Base-by-base conservation (phyloP, 2,888 invertebrate species). In the Zootermopsis nevadensis region DNA sequence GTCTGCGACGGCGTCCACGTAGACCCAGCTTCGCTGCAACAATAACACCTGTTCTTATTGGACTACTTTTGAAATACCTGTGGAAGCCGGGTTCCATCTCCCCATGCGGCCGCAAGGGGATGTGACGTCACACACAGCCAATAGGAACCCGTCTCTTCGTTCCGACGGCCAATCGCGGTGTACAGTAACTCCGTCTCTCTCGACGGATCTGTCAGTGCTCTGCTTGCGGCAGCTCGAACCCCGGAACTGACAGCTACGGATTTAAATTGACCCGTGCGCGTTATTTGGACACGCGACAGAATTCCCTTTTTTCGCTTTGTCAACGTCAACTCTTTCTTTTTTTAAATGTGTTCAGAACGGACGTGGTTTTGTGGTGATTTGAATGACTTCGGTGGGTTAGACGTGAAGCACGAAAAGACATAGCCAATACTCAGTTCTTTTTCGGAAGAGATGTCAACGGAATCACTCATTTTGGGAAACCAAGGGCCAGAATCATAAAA, bases 11-110 rank as follows among this genome's bases (percentile, higher is more conserved):
- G 48, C 33, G 35, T 79, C 74, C 82, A 48, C 77, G 69, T 80
- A 35, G 80, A 85, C 80, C n/a, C 83, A 83, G 82, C 72, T 81
- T 60, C 80, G 77, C 77, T 38, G 35, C 67, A 85, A 84, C 85
- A 84, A 84, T 85, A 84, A 83, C 85, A 85, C 85, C 85, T 85
- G 85, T 85, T 85, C 83, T 84, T 83, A 84, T 84, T 85, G 84
- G 79, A 77, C 83, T 81, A 80, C 80, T 84, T 85, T 84, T 76
- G 80, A 81, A 81, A 81, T 81, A 81, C 74, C 74, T 69, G 31
- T 35, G 81, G 67, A 81, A 35, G 74, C 74, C 60, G 15, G 72
- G 72, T 53, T 77, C 19, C 77, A 77, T 60, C 76, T 53, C n/a
- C 33, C 82, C 35, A 60, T 27, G 60, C 60, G 60, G 60, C 27